phyloP scores from a whole-genome alignment of 2,797 vertebrate genomes.

The Serranus cabrilla region DNA sequence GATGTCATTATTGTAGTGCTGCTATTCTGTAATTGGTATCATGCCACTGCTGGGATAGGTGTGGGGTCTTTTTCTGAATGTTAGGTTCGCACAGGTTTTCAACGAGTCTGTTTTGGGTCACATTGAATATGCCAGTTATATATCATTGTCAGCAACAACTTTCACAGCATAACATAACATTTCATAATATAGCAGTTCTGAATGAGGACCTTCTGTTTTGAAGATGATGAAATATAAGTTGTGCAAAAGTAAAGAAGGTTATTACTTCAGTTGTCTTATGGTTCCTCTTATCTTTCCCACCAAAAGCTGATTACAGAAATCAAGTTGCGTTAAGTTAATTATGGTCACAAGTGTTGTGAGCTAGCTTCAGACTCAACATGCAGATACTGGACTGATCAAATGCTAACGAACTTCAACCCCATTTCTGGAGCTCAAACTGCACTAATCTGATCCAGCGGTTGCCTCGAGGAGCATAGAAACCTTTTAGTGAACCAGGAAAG shows the following conservation, averaged over 20 bases:
- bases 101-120: background rate
- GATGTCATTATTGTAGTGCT: background rate
- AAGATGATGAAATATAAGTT: background rate
- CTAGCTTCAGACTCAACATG: constrained; percentile 1
- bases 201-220: background rate
- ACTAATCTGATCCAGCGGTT: constrained; percentile 45
- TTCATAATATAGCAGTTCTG: too few relatives aligned
- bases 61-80: background rate
- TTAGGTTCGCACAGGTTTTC: background rate
- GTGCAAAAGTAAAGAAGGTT: background rate
- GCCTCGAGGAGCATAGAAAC: constrained; percentile 57
- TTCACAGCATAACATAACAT: background rate
- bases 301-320: constrained; percentile 3
- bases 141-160: background rate
- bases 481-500: constrained; percentile 71
- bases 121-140: background rate
- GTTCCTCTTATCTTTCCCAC: background rate
- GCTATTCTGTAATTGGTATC: background rate
- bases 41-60: background rate
- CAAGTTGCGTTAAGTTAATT: constrained; percentile 13
- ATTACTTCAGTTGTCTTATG: background rate
- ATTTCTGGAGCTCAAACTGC: constrained; percentile 35
- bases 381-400: constrained; percentile 17
- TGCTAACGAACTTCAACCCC: constrained; percentile 8
- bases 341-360: constrained; percentile 3